Evolutionary conservation across 1,140 invertebrate species (phyloP).

Genomic region (Drosophila sturtevanti): DNA sequence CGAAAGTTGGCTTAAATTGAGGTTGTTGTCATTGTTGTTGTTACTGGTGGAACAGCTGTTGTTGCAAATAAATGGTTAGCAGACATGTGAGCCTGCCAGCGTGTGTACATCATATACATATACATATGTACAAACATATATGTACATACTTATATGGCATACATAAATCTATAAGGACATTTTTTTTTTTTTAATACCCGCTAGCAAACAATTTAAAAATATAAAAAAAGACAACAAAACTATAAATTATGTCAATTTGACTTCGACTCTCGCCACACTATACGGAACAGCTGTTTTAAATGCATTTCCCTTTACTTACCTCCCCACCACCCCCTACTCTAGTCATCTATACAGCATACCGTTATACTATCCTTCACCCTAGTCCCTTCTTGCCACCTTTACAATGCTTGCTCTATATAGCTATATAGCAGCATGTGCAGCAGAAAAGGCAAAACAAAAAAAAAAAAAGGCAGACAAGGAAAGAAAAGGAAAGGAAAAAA

Average conservation of each 20-base stretch:
- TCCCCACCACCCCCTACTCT: neutral
- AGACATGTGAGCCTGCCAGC: neutral
- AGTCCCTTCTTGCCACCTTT: neutral
- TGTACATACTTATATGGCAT: slow-evolving; percentile 9
- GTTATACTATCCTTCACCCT: neutral
- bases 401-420: neutral
- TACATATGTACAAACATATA: no score
- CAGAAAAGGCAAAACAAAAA: neutral
- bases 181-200: slow-evolving; percentile 57
- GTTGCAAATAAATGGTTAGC: slow-evolving; percentile 25
- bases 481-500: slow-evolving; percentile 25
- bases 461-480: neutral
- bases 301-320: slow-evolving; percentile 12
- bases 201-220: slow-evolving; percentile 38
- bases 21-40: slow-evolving; percentile 1
- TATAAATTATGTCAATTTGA: slow-evolving; percentile 49
- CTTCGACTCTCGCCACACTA: slow-evolving; percentile 19
- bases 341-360: neutral
- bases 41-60: slow-evolving; percentile 47
- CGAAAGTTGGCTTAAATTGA: neutral
- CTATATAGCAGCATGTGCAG: neutral
- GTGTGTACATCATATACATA: no score
- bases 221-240: slow-evolving; percentile 41
- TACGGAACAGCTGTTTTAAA: slow-evolving; percentile 30
- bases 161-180: slow-evolving; percentile 57